Base-by-base conservation (phyloP, 2,113 vertebrate species). In the Nematolebias whitei region DNA sequence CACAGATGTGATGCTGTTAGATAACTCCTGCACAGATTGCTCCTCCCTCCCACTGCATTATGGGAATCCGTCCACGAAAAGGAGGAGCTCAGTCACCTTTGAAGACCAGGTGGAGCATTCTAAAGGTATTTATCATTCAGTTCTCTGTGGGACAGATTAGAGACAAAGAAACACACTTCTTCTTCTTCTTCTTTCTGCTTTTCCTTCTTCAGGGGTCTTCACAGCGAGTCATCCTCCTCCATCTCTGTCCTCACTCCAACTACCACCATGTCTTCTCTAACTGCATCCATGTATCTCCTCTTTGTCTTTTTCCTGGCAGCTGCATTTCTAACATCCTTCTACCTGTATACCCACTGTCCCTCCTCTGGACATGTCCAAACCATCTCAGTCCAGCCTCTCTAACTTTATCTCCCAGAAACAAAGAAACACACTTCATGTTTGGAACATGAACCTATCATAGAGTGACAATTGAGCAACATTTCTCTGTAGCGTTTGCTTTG, bases 21-120 rank as follows among this genome's bases (percentile, higher is more conserved):
- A 98, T 55, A 94, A 95, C 83, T 93, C 90, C 61, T 89, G 91
- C 35, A 94, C 93, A 0, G 96, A 98, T 11, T 87, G 93, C 38
- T 78, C 84, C 32, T 79, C 83, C 50, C 85, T 90, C 4, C 71
- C 68, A 4, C 68, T 91, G 14, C 92, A 91, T 54, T 90, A 82
- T 2, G 80, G 88, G 3, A 65, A 89, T 41, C 90, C 40, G 52
- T 88, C 93, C 0, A 91, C 90, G 80, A 95, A 93, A 88, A 94
- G 98, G 72, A 93, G 96, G 85, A 98, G 95, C 91, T 99, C 96
- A 0, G 98, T 98, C 76, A 97, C 98, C 0, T 98, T 99, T 79
- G 97, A 99, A 89, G 97, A 99, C 65, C 95, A 98, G 88, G 90
- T 97, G 82, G 96, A 99, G 26, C 92, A 89, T 56, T 83, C 91